Evolutionary conservation across 1,140 invertebrate species (phyloP).

Genomic region (Melitaea cinxia): DNA sequence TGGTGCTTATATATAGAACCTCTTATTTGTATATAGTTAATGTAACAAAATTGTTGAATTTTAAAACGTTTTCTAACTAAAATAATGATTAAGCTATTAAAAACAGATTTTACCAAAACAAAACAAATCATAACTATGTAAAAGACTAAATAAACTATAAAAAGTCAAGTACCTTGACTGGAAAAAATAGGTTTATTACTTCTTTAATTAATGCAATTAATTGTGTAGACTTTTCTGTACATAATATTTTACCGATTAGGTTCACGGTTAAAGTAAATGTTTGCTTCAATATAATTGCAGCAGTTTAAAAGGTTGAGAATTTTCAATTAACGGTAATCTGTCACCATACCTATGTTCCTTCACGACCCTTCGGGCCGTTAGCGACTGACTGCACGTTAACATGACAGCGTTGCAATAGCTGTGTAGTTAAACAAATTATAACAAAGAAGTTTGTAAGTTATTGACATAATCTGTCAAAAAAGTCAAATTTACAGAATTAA

Average conservation of each 20-base stretch:
- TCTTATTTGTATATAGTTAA: not conserved
- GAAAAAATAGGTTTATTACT: too few species aligned
- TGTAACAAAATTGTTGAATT: not conserved
- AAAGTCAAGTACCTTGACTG: too few species aligned
- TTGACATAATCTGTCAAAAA: too few species aligned
- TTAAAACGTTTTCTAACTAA: not conserved
- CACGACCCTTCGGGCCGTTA: slow-evolving; percentile 21
- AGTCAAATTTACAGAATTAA: too few species aligned
- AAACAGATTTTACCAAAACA: not conserved
- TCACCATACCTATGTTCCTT: slow-evolving; percentile 17
- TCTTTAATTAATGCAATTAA: too few species aligned
- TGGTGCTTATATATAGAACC: not conserved
- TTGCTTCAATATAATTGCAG: not conserved
- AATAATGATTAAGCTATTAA: not conserved
- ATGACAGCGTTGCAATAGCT: slow-evolving; percentile 6
- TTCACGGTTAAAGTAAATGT: not conserved
- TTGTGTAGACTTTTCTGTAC: not conserved
- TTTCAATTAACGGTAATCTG: slow-evolving; percentile 8
- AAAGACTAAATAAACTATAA: too few species aligned
- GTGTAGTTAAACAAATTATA: slow-evolving; percentile 20
- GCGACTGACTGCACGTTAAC: slow-evolving; percentile 20
- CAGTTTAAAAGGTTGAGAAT: not conserved
- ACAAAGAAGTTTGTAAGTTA: too few species aligned
- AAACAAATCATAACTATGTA: not conserved
- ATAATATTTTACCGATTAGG: not conserved